Evolutionary conservation across 1,140 invertebrate genomes (phyloP).

Genomic region (Scaptomyza hsui): DNA sequence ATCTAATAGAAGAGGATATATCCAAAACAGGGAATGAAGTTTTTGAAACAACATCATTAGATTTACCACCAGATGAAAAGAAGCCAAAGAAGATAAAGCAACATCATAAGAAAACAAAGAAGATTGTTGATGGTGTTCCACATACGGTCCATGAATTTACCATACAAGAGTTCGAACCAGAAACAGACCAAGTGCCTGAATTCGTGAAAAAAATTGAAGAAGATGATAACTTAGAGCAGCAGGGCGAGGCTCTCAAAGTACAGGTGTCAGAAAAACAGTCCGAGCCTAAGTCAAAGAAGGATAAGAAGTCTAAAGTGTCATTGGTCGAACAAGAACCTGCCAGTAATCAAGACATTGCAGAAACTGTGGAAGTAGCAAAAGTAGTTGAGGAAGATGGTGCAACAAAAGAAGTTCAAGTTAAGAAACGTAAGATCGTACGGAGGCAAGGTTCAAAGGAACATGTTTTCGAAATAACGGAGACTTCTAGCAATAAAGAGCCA

Average conservation of each 20-base stretch:
- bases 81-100: slow-evolving; percentile 78
- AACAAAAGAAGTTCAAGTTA: slow-evolving; percentile 52
- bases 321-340: slow-evolving; percentile 44
- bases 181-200: slow-evolving; percentile 31
- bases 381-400: slow-evolving; percentile 40
- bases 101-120: slow-evolving; percentile 57
- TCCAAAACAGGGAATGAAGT: slow-evolving; percentile 61
- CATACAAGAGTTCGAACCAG: slow-evolving; percentile 57
- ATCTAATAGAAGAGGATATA: slow-evolving; percentile 72
- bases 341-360: slow-evolving; percentile 50
- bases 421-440: slow-evolving; percentile 54
- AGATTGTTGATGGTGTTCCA: slow-evolving; percentile 65
- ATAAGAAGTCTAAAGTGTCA: slow-evolving; percentile 33
- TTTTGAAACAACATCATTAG: slow-evolving; percentile 41
- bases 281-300: slow-evolving; percentile 53
- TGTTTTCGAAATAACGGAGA: slow-evolving; percentile 62
- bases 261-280: slow-evolving; percentile 55
- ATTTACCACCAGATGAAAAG: slow-evolving; percentile 43
- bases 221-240: slow-evolving; percentile 32
- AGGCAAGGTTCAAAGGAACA: slow-evolving; percentile 62
- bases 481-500: slow-evolving; percentile 45
- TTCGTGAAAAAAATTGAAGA: slow-evolving; percentile 32
- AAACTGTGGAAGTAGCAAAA: slow-evolving; percentile 41
- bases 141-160: slow-evolving; percentile 61
- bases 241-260: slow-evolving; percentile 41